Percentiles rank a stretch among this genome's conserved stretches.
Evolutionary conservation across 2,888 invertebrate species (phyloP).

Genomic region (Limulus polyphemus): DNA sequence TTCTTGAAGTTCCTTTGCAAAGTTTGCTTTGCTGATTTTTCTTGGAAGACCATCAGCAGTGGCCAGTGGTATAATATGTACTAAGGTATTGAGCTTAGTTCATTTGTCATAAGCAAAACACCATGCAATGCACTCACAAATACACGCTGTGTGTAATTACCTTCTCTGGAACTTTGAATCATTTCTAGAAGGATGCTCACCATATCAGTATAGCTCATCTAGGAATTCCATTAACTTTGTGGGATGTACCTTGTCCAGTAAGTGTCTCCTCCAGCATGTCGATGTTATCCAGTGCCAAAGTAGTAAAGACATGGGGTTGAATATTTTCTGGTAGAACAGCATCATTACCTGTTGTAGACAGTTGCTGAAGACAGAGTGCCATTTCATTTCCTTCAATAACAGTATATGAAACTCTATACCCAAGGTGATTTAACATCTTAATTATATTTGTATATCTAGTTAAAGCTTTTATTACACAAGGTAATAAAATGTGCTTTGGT

Average conservation of each 20-base stretch:
- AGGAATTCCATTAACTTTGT: constrained; percentile 26
- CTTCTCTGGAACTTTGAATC: neutral
- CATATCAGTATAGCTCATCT: neutral
- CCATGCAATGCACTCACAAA: neutral
- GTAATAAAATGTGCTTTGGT: neutral
- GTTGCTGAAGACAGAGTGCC: neutral
- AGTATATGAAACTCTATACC: neutral
- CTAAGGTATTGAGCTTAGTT: constrained; percentile 1
- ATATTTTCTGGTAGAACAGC: constrained; percentile 11
- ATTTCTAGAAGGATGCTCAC: neutral
- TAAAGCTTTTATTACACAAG: neutral
- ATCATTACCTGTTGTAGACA: neutral
- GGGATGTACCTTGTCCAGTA: constrained; percentile 23
- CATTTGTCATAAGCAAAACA: neutral
- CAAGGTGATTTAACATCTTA: neutral
- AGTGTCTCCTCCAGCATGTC: constrained; percentile 26
- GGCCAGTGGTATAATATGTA: too few species aligned
- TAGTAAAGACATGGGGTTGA: constrained; percentile 17
- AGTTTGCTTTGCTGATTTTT: too few species aligned
- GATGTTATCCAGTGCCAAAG: constrained; percentile 25
- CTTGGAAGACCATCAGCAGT: too few species aligned
- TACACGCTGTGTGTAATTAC: neutral
- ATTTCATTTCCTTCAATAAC: neutral
- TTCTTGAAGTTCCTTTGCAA: too few species aligned
- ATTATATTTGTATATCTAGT: neutral